Percentiles rank a stretch among this genome's conserved stretches.
phyloP scores from a whole-genome alignment of 2,797 vertebrate genomes.

The Megaceryle alcyon region DNA sequence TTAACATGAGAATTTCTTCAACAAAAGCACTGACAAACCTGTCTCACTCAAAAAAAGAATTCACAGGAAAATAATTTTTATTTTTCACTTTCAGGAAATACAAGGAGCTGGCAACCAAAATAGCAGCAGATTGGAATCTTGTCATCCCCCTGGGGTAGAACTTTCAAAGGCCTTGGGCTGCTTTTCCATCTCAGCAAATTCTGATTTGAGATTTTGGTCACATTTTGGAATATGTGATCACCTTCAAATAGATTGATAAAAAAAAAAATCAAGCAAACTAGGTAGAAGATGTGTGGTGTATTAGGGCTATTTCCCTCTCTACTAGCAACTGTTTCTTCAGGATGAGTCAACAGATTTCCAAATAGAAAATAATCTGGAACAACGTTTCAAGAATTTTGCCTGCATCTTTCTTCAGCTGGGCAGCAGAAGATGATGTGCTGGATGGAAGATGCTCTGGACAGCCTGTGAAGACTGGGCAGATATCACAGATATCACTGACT shows the following conservation, averaged over 20 bases:
- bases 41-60: background rate
- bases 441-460: background rate
- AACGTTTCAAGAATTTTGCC: background rate
- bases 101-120: background rate
- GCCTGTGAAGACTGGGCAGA: background rate
- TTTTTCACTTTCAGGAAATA: background rate
- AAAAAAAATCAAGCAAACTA: background rate
- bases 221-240: background rate
- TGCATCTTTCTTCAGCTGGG: background rate
- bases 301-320: background rate
- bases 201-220: background rate
- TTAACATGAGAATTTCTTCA: background rate
- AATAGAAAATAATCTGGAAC: background rate
- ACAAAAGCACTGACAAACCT: background rate
- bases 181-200: background rate
- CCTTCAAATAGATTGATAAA: background rate
- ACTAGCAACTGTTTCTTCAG: background rate
- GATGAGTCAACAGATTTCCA: background rate
- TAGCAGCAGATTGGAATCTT: background rate
- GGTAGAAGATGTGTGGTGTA: background rate
- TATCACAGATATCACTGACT: rapidly evolving
- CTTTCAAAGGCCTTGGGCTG: background rate
- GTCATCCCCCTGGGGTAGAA: background rate
- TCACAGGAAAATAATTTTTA: background rate
- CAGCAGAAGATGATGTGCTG: background rate